phyloP scores from a whole-genome alignment of 2,797 vertebrate species.

The Halcyon smyrnensis region DNA sequence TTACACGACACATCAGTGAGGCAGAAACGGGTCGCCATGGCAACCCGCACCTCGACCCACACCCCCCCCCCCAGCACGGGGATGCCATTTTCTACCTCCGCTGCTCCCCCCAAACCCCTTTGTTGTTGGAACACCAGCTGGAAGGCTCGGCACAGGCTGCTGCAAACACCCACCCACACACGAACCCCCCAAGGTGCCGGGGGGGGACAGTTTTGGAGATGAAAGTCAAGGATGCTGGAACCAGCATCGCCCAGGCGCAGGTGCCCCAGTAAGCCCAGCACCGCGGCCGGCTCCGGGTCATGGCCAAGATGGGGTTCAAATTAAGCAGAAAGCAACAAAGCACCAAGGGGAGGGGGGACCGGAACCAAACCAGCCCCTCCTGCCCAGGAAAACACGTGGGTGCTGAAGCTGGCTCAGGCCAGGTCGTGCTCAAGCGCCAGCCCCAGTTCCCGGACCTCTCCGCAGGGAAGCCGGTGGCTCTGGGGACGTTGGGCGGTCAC shows the following conservation, averaged over 20 bases:
- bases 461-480: accelerated
- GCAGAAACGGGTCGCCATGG: constrained; percentile 89
- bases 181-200: accelerated
- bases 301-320: background rate
- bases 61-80: background rate
- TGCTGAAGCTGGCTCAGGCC: accelerated
- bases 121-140: background rate
- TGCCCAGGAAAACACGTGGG: background rate
- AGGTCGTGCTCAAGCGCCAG: background rate
- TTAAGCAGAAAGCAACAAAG: background rate
- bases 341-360: background rate
- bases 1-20: constrained; percentile 92
- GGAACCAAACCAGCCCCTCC: background rate
- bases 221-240: background rate
- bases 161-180: background rate
- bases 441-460: background rate
- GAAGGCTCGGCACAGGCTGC: background rate
- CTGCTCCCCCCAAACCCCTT: constrained; percentile 32
- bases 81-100: constrained; percentile 28
- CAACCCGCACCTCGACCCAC: constrained; percentile 77
- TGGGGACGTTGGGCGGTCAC: background rate
- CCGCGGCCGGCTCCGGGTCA: accelerated
- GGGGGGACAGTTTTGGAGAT: background rate
- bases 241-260: accelerated
- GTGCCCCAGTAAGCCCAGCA: accelerated